phyloP scores from a whole-genome alignment of 2,888 invertebrate species.

The Lycophotia porphyrea region DNA sequence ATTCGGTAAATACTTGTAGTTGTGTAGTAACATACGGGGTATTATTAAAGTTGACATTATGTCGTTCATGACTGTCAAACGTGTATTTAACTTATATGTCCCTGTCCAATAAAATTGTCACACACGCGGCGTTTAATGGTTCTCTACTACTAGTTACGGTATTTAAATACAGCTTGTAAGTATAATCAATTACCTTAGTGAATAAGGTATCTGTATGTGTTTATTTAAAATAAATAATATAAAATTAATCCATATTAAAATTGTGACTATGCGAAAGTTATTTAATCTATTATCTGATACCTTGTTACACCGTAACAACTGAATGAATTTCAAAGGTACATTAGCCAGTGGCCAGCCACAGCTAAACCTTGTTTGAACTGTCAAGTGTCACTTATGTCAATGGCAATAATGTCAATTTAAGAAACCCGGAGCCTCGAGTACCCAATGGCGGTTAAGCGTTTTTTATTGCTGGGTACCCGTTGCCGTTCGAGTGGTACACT shows the following conservation, averaged over 20 bases:
- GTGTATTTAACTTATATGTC: not conserved
- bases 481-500: no score
- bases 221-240: not conserved
- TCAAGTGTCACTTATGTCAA: no score
- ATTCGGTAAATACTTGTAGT: not conserved
- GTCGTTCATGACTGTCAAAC: not conserved
- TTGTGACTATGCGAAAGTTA: not conserved
- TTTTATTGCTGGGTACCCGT: no score
- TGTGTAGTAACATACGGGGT: not conserved
- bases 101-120: not conserved
- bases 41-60: constrained; percentile 1
- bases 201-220: not conserved
- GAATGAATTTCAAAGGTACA: not conserved
- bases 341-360: no score
- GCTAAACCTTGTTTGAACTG: no score
- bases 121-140: not conserved
- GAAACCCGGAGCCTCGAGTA: no score
- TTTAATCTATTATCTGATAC: not conserved
- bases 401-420: no score
- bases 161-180: not conserved
- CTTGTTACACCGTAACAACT: not conserved
- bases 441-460: no score
- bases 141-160: not conserved
- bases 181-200: not conserved
- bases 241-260: not conserved